Evolutionary conservation across 1,140 invertebrate genomes (phyloP).

Genomic region (Euborellia annulipes): DNA sequence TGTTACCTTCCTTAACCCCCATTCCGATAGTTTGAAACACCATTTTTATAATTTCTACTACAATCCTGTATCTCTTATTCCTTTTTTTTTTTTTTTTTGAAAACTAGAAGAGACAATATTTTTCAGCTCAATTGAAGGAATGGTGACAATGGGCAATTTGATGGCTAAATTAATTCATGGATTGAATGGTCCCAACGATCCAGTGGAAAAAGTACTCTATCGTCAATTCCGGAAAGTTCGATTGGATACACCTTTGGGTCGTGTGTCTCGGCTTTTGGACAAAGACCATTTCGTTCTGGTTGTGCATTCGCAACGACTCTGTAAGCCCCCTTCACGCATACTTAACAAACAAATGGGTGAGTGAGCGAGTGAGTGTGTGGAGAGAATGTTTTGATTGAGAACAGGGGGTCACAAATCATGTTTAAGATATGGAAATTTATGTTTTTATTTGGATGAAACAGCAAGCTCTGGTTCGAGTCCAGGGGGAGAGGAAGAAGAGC

Average conservation of each 20-base stretch:
- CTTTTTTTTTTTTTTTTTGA: constrained; percentile 9
- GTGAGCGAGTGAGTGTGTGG: no score
- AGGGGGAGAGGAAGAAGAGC: no score
- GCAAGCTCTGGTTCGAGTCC: no score
- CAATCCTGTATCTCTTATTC: no score
- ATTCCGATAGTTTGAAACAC: no score
- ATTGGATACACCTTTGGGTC: constrained; percentile 45
- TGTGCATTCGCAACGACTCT: constrained; percentile 36
- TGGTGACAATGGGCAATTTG: constrained; percentile 56
- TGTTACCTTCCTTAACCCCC: no score
- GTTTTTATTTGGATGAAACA: no score
- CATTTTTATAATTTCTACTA: no score
- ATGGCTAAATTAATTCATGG: constrained; percentile 52
- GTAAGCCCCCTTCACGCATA: constrained; percentile 27
- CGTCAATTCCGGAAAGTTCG: constrained; percentile 60
- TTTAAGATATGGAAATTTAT: no score
- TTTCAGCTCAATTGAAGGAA: constrained; percentile 45
- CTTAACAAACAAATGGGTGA: neutral
- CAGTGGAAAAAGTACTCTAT: constrained; percentile 45
- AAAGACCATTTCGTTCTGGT: constrained; percentile 63
- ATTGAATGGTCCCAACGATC: constrained; percentile 40
- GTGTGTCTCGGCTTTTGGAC: constrained; percentile 62
- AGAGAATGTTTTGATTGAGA: no score
- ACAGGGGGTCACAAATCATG: no score
- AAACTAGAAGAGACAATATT: no score